Evolutionary conservation across 2,113 vertebrate genomes (phyloP), one percentile per base, ranked within the genome.

Genomic region (Thalassoma bifasciatum): DNA sequence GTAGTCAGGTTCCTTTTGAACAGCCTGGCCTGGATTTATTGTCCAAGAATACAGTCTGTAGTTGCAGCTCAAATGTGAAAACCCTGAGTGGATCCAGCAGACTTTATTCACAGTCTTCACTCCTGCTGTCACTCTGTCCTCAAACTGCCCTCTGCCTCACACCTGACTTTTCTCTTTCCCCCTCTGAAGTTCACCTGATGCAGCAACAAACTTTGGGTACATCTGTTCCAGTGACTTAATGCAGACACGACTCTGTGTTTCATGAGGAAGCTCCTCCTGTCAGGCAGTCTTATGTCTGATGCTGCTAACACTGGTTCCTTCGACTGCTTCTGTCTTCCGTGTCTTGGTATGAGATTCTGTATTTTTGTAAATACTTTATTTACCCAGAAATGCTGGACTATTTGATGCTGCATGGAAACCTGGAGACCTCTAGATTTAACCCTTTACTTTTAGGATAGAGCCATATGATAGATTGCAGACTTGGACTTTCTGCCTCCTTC

Each of bases 341-440:
- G 9, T 69, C 71, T 71, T 60, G 10, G 23, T 14, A 44, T 65
- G 52, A 71, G 58, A 77, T 57, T 46, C 16, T 46, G 44, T 46
- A 46, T 46, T 62, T 71, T 54, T 72, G 64, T 67, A 63, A 60
- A 52, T 73, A 73, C 47, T 77, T 72, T 24, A 3, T 72, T 81
- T 62, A 34, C 57, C 63, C 14, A 49, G 47, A 57, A 80, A 85
- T 86, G 72, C 81, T 86, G 72, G 72, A 77, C 71, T 44, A 34
- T 49, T 24, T n/a, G 47, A 68, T 34, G 47, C 67, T 72, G 74
- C 72, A 51, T 59, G 60, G 30, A 75, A 19, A 51, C 16, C 24
- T 54, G 42, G 51, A 75, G 30, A 71, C 74, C 60, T 65, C 61
- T 57, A 37, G 21, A 40, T 44, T 44, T 62, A 26, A 63, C 36